phyloP scores from a whole-genome alignment of 2,113 vertebrate species.

The Ochotona curzoniae region DNA sequence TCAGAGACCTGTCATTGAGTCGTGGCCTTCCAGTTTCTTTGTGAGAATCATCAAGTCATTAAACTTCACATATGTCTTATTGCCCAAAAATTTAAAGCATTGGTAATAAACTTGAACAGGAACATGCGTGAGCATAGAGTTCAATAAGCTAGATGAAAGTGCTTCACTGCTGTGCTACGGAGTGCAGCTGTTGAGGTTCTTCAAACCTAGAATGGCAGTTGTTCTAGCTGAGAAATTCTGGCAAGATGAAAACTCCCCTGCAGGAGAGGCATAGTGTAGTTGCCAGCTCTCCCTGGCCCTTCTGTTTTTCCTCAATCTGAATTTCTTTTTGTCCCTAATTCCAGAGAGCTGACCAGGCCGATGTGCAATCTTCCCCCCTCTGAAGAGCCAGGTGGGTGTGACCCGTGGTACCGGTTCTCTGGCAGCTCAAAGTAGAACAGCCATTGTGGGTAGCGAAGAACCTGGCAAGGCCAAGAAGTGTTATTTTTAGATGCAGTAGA shows the following conservation, averaged over 20 bases:
- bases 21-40: background rate
- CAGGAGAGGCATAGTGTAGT: background rate
- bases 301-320: background rate
- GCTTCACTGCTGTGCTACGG: background rate
- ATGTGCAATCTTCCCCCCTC: background rate
- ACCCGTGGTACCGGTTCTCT: background rate
- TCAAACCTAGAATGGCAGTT: background rate
- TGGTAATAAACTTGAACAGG: background rate
- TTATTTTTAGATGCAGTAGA: slow-evolving; percentile 36
- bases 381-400: slow-evolving; percentile 34
- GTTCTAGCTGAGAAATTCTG: background rate
- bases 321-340: slow-evolving; percentile 4
- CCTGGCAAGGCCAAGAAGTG: background rate
- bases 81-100: background rate
- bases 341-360: background rate
- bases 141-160: background rate
- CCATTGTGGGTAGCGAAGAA: background rate
- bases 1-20: background rate
- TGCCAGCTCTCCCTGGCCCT: background rate
- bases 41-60: background rate
- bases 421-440: slow-evolving; percentile 12
- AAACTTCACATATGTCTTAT: background rate
- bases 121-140: background rate
- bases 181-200: background rate
- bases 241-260: background rate